A percentile compares a stretch with the other conserved stretches of the same genome.
These are phyloP conservation scores for Diplodus sargus DNA, from an alignment of 2,797 vertebrate genomes.

Conservation along the genomic window DNA sequence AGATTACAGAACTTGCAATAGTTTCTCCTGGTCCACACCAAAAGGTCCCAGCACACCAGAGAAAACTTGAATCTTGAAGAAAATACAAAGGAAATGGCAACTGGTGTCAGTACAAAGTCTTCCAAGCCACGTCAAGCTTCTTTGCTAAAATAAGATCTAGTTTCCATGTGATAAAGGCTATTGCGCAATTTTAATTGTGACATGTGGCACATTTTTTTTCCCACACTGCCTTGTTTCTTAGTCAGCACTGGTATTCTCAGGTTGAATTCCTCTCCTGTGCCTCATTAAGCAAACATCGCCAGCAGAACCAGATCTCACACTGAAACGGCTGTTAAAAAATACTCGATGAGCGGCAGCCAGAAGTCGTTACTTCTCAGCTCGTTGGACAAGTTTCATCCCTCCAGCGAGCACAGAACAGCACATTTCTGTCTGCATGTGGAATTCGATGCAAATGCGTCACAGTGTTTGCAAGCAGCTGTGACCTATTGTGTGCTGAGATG, in stretches of 20 bases:
- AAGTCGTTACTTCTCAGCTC: constrained; percentile 12
- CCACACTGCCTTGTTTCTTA: background rate
- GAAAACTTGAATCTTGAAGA: background rate
- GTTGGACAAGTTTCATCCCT: constrained; percentile 50
- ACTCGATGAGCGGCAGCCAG: constrained; percentile 4
- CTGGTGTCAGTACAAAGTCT: background rate
- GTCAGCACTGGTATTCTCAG: constrained; percentile 15
- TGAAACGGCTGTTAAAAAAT: constrained; percentile 4
- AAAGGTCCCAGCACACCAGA: background rate
- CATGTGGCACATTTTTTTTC: background rate
- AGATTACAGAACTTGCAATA: background rate
- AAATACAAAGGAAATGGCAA: background rate
- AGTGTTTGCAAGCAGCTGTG: background rate
- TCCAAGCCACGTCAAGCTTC: background rate
- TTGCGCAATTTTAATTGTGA: background rate
- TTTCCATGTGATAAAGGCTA: background rate
- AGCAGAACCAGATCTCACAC: constrained; percentile 56
- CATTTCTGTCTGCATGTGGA: background rate
- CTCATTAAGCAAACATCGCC: constrained; percentile 54
- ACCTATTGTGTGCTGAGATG: background rate
- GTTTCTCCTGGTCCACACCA: background rate
- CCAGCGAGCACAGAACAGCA: background rate
- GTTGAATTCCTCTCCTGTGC: constrained; percentile 27
- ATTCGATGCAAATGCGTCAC: background rate
- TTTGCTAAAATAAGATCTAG: too few species aligned